phyloP scores from a whole-genome alignment of 2,113 vertebrate species.

The Nothocercus nigrocapillus region DNA sequence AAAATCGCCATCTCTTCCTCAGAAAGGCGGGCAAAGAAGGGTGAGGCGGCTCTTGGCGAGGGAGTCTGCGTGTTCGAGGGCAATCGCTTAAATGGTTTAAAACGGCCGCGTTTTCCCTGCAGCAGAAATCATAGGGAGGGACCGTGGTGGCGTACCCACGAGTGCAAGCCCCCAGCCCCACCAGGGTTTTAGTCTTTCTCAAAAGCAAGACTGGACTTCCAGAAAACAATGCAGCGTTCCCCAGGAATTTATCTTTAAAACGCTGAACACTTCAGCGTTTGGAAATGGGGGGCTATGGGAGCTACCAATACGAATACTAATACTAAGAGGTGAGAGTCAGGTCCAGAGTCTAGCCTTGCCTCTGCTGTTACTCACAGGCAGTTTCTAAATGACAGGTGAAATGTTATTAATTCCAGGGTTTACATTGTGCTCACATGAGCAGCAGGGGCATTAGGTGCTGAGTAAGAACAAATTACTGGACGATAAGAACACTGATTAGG shows the following conservation, averaged over 20 bases:
- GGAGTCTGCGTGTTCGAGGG: background rate
- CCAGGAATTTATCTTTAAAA: background rate
- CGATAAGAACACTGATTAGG: background rate
- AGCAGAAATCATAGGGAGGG: background rate
- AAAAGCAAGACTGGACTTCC: background rate
- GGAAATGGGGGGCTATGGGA: too few species aligned
- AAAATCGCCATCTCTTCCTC: background rate
- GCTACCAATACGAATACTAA: too few species aligned
- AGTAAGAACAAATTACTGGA: background rate
- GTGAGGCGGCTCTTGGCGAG: background rate
- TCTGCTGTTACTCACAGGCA: background rate
- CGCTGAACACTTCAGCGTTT: background rate
- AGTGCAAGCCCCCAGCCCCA: background rate
- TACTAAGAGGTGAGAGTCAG: background rate
- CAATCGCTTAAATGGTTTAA: background rate
- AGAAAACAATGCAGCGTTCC: background rate
- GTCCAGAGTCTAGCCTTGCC: background rate
- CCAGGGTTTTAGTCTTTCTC: background rate
- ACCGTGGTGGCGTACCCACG: background rate
- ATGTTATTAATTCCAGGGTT: background rate
- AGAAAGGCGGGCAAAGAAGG: background rate
- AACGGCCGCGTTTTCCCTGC: background rate
- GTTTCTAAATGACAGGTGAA: background rate
- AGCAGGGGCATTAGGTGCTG: background rate
- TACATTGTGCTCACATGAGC: rapidly evolving